Conservation (phyloP, 2,797 vertebrate genomes). For the Eospalax fontanierii region DNA sequence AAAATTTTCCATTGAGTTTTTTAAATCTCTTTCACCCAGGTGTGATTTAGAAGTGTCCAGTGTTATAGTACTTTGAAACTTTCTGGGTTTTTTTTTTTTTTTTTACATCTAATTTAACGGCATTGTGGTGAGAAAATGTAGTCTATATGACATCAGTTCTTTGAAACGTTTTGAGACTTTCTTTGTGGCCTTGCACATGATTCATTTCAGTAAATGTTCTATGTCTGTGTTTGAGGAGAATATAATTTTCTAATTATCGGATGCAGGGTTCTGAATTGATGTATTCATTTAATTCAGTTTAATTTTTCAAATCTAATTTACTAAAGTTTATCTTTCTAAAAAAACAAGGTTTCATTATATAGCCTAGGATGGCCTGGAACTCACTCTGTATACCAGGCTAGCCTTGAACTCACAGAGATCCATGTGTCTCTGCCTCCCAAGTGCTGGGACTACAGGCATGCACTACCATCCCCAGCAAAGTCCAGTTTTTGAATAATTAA, state of each 20-base stretch:
- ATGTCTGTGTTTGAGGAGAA: neutral
- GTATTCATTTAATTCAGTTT: conserved; percentile 19
- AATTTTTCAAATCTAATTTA: neutral
- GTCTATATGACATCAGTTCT: conserved; percentile 15
- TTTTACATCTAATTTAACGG: neutral
- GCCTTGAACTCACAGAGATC: neutral
- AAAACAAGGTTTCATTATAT: neutral
- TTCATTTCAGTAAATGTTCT: neutral
- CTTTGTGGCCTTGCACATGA: conserved; percentile 13
- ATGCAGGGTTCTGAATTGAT: neutral
- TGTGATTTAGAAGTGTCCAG: conserved; percentile 46
- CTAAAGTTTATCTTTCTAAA: neutral
- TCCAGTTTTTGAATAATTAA: conserved; percentile 3
- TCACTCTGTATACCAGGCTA: neutral
- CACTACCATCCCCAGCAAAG: neutral
- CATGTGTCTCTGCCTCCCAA: neutral
- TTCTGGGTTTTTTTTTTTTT: neutral
- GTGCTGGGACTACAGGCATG: neutral
- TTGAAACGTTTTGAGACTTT: conserved; percentile 26
- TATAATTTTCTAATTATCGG: neutral
- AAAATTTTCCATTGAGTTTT: neutral
- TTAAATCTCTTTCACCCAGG: neutral
- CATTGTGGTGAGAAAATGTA: neutral
- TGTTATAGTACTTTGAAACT: conserved; percentile 8
- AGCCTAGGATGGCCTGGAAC: neutral